Percentiles rank a stretch among this genome's conserved stretches.
Conservation (phyloP, 2,113 vertebrate genomes). For the Micronycteris hirsuta region DNA sequence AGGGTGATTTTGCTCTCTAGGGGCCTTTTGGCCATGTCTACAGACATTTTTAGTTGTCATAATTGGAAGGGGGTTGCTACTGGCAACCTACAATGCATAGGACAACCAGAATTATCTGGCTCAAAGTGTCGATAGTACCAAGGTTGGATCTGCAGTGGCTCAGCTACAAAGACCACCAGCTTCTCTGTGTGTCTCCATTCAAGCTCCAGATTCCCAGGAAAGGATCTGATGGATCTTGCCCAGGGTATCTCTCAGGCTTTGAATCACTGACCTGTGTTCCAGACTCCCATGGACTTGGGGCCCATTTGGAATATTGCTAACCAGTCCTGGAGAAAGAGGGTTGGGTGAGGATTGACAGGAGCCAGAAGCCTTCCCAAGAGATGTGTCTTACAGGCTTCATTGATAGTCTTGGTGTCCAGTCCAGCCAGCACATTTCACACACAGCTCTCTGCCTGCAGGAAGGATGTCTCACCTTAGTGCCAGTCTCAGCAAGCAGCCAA, state of each 20-base stretch:
- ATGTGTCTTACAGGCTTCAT: too few species aligned
- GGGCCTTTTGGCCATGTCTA: neutral
- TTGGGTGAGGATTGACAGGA: neutral
- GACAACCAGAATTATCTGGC: neutral
- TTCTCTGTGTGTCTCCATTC: neutral
- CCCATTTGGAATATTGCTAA: neutral
- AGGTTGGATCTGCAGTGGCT: neutral
- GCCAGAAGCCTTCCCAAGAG: neutral
- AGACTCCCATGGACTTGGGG: too few species aligned
- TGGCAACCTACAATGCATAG: neutral
- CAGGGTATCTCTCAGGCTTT: neutral
- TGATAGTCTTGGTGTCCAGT: neutral
- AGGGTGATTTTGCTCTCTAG: neutral
- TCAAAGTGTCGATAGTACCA: neutral
- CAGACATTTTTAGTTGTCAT: neutral
- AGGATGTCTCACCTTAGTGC: neutral
- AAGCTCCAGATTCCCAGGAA: neutral
- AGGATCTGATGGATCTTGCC: too few species aligned
- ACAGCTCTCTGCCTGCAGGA: neutral
- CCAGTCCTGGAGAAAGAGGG: neutral
- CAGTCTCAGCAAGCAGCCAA: neutral
- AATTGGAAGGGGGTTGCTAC: neutral
- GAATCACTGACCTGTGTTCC: neutral
- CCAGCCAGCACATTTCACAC: accelerated
- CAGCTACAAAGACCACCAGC: neutral